Evolutionary conservation across 2,113 vertebrate genomes (phyloP).

Genomic region (Athene noctua): DNA sequence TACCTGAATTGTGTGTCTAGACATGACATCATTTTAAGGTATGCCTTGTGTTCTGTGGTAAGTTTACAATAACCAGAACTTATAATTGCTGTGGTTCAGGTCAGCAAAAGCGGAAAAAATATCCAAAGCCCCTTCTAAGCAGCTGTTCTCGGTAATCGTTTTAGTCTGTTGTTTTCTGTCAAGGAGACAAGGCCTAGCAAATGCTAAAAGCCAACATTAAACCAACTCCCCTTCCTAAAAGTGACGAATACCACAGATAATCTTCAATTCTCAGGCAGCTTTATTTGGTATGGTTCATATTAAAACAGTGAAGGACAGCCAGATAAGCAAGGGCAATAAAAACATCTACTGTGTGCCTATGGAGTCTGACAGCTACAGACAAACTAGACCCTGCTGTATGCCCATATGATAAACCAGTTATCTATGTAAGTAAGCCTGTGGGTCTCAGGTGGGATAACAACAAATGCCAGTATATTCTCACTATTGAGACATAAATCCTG

Average conservation of each 20-base stretch:
- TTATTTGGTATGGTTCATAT: conserved; percentile 38
- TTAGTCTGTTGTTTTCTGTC: conserved; percentile 65
- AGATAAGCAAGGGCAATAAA: conserved; percentile 15
- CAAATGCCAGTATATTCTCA: not conserved
- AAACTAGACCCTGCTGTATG: not conserved
- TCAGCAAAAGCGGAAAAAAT: conserved; percentile 53
- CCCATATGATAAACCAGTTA: not conserved
- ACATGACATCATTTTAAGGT: conserved; percentile 79
- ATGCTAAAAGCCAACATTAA: conserved; percentile 15
- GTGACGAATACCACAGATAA: conserved; percentile 33
- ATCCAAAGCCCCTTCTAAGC: conserved; percentile 21
- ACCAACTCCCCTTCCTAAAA: conserved; percentile 33
- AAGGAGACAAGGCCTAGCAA: conserved; percentile 61
- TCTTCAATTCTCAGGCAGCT: conserved; percentile 33
- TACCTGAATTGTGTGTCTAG: conserved; percentile 80
- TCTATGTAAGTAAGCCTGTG: not conserved
- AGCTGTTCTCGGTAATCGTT: conserved; percentile 58
- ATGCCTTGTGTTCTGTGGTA: conserved; percentile 70
- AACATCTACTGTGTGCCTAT: not conserved
- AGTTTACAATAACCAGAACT: conserved; percentile 75
- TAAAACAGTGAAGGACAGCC: conserved; percentile 26
- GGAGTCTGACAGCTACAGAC: not conserved
- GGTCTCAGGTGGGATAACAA: not conserved
- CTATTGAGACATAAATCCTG: not conserved
- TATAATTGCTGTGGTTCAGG: conserved; percentile 55